phyloP scores from a whole-genome alignment of 1,140 invertebrate species.

The Papilio helenus region DNA sequence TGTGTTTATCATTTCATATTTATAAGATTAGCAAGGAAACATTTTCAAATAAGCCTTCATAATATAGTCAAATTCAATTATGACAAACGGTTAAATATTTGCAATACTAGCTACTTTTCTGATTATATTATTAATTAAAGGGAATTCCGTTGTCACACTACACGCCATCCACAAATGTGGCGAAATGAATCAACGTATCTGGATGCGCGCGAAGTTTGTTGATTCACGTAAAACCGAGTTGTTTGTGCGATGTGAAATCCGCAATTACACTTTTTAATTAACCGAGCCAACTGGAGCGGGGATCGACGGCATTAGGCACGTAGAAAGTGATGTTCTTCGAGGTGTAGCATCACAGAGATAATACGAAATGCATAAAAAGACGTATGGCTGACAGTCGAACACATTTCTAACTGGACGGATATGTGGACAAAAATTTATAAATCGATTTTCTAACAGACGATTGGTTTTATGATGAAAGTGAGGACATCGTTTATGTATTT shows the following conservation, averaged over 20 bases:
- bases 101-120: neutral
- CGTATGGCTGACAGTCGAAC: neutral
- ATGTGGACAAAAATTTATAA: no score
- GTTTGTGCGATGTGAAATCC: conserved; percentile 79
- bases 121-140: conserved; percentile 60
- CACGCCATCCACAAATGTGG: conserved; percentile 29
- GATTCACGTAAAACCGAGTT: conserved; percentile 77
- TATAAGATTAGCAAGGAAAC: neutral
- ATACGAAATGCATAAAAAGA: conserved; percentile 1
- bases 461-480: neutral
- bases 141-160: conserved; percentile 54
- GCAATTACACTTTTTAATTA: conserved; percentile 82
- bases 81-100: neutral
- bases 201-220: conserved; percentile 56
- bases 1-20: neutral
- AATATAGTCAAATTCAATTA: neutral
- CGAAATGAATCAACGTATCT: conserved; percentile 64
- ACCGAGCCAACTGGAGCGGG: conserved; percentile 78
- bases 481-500: neutral
- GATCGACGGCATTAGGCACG: conserved; percentile 61
- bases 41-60: neutral
- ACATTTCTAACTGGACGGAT: neutral
- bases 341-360: conserved; percentile 1
- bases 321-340: conserved; percentile 76
- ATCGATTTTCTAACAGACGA: neutral